Evolutionary conservation across 2,888 invertebrate species (phyloP).

Genomic region (Glaucopsyche alexis): DNA sequence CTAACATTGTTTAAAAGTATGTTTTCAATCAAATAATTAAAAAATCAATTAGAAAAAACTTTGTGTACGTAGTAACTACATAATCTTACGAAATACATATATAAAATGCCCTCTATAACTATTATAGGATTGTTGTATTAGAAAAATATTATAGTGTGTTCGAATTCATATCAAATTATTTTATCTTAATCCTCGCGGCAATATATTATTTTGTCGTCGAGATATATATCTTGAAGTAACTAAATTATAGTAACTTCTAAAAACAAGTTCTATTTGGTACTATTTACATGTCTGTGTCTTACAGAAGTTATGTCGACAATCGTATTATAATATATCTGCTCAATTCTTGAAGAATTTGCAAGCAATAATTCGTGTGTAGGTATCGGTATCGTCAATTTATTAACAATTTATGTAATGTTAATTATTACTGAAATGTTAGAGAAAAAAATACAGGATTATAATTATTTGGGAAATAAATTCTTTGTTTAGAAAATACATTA

Average conservation of each 20-base stretch:
- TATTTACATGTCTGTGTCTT: background rate
- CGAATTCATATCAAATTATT: conserved; percentile 35
- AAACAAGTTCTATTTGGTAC: background rate
- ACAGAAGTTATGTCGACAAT: background rate
- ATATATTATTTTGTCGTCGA: background rate
- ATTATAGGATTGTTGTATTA: background rate
- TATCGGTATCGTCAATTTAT: conserved; percentile 16
- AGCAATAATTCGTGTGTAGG: background rate
- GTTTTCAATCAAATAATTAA: no score
- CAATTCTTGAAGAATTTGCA: conserved; percentile 11
- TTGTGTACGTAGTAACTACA: background rate
- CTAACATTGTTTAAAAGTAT: background rate
- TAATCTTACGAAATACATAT: background rate
- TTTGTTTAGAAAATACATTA: background rate
- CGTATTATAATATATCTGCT: background rate
- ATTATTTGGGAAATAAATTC: background rate
- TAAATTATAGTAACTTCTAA: background rate
- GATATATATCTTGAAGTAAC: background rate
- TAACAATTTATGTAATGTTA: conserved; percentile 1
- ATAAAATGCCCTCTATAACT: background rate
- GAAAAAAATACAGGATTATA: background rate
- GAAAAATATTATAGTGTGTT: conserved; percentile 30
- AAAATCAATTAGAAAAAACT: background rate
- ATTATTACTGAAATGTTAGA: background rate
- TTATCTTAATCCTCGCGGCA: background rate